Evolutionary conservation across 2,888 invertebrate genomes (phyloP), one percentile per base, ranked within the genome.

Genomic region (Drosophila kambysellisi): DNA sequence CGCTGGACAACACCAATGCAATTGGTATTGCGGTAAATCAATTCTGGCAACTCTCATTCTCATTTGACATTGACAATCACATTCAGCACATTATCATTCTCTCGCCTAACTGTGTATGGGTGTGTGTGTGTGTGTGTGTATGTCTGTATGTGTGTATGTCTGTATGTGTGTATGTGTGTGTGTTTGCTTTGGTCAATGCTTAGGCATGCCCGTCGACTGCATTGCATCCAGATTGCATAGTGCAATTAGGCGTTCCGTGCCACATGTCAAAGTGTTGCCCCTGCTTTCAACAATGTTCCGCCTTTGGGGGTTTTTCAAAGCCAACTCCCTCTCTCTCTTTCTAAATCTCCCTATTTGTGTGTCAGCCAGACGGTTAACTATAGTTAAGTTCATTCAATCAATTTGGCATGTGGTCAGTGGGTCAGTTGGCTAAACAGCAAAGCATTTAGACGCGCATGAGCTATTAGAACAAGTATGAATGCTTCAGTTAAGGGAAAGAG

Each of bases 371-470:
- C 20, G 57, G 35, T 33, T 46, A 20, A 20, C 46, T 20, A 20
- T 29, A 51, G 57, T 39, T 33, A 33, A n/a, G 9, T 53, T n/a
- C 53, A 70, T 17, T 33, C 79, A 53, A n/a, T 41, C 68, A 57
- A 17, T 25, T 37, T 25, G n/a, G 37, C 29, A 39, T 17, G 39
- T 39, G 29, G 39, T 29, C 39, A 46, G 33, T 62, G 33, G 46
- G 63, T 63, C 62, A 43, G 20, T 60, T 69, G 78, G 65, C 37
- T 73, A 74, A 79, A 68, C 82, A 68, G 50, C 70, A 78, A 78
- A 74, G 70, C 82, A 79, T 79, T 81, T 81, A 81, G 79, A 61
- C 57, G 68, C 81, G 73, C 78, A 79, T 52, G 78, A 68, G 50
- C 61, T 69, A 79, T 79, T 81, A 69, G 66, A 48, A 67, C 76